Conservation (phyloP, 2,888 invertebrate species). For the Nemotelus pantherinus region DNA sequence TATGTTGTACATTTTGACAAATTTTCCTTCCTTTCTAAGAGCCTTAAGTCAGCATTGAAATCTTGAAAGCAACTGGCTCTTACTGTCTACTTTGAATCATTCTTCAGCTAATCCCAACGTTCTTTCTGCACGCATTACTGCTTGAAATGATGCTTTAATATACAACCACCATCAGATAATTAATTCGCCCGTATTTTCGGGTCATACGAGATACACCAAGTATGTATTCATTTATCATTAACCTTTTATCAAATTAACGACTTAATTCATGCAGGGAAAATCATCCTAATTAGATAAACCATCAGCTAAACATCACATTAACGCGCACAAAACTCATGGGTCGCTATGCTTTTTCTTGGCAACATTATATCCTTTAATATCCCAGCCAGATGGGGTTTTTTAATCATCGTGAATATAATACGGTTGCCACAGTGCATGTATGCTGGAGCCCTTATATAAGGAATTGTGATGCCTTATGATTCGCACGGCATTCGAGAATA, state of each 20-base stretch:
- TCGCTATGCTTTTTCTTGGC: slow-evolving; percentile 28
- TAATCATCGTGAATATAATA: slow-evolving; percentile 8
- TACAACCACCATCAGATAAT: not conserved
- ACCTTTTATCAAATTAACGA: slow-evolving; percentile 43
- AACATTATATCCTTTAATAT: slow-evolving; percentile 28
- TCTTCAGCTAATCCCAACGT: no score
- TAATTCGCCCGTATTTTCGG: not conserved
- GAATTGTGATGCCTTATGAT: no score
- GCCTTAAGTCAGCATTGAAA: no score
- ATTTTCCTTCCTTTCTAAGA: no score
- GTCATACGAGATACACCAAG: slow-evolving; percentile 17
- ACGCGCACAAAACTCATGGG: slow-evolving; percentile 17
- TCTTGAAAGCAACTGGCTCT: no score
- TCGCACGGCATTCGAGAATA: no score
- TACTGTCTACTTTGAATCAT: no score
- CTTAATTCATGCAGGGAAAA: slow-evolving; percentile 37
- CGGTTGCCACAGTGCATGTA: not conserved
- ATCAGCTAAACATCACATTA: slow-evolving; percentile 37
- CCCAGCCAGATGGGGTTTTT: slow-evolving; percentile 3
- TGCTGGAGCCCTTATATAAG: no score
- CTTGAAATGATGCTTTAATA: not conserved
- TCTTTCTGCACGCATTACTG: not conserved
- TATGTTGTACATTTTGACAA: no score
- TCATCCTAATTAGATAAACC: slow-evolving; percentile 41
- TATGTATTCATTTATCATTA: slow-evolving; percentile 20